Conservation (phyloP, 2,888 invertebrate genomes). For the Stratiomys singularior region DNA sequence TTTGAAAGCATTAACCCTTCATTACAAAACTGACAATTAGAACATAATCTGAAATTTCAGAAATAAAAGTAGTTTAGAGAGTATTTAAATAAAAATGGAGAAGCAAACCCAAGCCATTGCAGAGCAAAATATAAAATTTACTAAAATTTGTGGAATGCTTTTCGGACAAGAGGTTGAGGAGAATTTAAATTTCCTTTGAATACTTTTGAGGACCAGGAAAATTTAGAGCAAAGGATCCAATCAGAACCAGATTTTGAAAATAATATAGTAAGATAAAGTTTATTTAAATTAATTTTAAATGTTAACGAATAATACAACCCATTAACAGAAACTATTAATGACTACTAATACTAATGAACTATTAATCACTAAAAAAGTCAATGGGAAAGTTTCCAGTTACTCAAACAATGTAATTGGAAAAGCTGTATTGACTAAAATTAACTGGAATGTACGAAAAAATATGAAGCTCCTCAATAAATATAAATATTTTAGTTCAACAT, state of each 20-base stretch:
- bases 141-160: constrained; percentile 1
- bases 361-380: constrained; percentile 9
- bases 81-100: neutral
- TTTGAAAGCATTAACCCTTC: neutral
- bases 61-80: neutral
- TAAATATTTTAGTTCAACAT: constrained; percentile 20
- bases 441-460: constrained; percentile 2
- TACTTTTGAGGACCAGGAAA: neutral
- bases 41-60: neutral
- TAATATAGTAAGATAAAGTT: neutral
- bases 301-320: neutral
- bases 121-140: constrained; percentile 14
- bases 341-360: no score
- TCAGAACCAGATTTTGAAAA: constrained; percentile 8
- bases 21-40: neutral
- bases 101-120: neutral
- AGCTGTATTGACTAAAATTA: neutral
- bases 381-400: constrained; percentile 3
- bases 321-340: constrained; percentile 15
- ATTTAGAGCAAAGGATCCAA: neutral
- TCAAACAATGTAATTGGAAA: neutral
- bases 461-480: constrained; percentile 7
- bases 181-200: neutral
- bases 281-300: constrained; percentile 12
- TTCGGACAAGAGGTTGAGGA: constrained; percentile 6